A percentile compares a stretch with the other conserved stretches of the same genome.
These are phyloP conservation scores for Micrasema longulum DNA, from an alignment of 1,140 invertebrate species.

Conservation along the genomic window DNA sequence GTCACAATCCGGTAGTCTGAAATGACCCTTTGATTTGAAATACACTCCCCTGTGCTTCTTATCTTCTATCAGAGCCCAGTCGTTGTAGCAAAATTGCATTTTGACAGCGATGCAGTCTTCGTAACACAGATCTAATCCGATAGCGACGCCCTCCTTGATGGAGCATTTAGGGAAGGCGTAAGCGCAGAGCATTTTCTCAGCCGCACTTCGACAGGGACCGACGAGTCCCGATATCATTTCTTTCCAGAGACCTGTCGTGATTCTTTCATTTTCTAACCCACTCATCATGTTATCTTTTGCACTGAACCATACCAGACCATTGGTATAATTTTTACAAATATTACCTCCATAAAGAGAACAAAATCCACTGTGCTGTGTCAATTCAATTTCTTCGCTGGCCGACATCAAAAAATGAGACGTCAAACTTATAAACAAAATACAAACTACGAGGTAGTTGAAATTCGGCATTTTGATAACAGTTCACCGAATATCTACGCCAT, in stretches of 20 bases:
- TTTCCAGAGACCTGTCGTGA: conserved; percentile 83
- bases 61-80: conserved; percentile 91
- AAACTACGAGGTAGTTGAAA: conserved; percentile 50
- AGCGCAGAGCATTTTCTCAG: conserved; percentile 90
- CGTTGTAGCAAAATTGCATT: conserved; percentile 91
- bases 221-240: conserved; percentile 83
- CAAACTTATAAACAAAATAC: conserved; percentile 32
- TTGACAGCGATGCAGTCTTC: conserved; percentile 93
- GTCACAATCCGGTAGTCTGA: conserved; percentile 88
- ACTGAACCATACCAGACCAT: conserved; percentile 82
- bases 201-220: conserved; percentile 86
- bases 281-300: conserved; percentile 74
- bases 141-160: conserved; percentile 68
- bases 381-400: conserved; percentile 39
- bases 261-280: conserved; percentile 86
- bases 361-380: conserved; percentile 69
- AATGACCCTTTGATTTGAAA: conserved; percentile 87
- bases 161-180: conserved; percentile 93
- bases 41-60: conserved; percentile 84
- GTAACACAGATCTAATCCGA: conserved; percentile 83
- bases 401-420: conserved; percentile 43
- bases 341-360: conserved; percentile 91
- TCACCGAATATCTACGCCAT: conserved; percentile 30
- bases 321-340: conserved; percentile 86
- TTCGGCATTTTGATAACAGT: conserved; percentile 21